Conservation (phyloP, 2,888 invertebrate species). For the Sesia apiformis region DNA sequence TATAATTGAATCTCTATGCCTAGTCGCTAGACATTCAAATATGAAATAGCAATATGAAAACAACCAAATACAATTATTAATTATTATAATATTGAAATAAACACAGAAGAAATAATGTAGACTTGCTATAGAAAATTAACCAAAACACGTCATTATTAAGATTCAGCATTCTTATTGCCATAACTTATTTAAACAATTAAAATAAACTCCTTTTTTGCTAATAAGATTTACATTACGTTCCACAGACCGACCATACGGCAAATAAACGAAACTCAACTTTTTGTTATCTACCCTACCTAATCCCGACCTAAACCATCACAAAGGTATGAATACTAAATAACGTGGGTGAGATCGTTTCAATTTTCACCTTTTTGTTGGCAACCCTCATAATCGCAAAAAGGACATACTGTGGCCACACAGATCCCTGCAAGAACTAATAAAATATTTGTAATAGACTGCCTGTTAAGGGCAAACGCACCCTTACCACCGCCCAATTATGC, state of each 20-base stretch:
- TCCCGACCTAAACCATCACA: neutral
- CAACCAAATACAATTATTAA: no score
- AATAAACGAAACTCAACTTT: slow-evolving; percentile 2
- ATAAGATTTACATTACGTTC: no score
- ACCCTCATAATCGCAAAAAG: slow-evolving; percentile 15
- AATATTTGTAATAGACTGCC: slow-evolving; percentile 31
- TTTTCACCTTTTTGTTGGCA: slow-evolving; percentile 23
- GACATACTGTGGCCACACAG: slow-evolving; percentile 18
- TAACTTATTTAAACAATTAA: no score
- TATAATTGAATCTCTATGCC: no score
- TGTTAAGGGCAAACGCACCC: slow-evolving; percentile 19
- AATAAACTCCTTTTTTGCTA: no score
- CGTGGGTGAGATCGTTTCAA: slow-evolving; percentile 10
- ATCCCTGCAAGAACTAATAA: slow-evolving; percentile 28
- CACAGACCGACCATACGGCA: neutral
- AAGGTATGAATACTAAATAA: slow-evolving; percentile 1
- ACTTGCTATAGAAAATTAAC: no score
- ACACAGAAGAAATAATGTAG: no score
- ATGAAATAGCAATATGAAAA: no score
- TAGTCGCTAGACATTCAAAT: no score
- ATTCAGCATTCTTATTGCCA: no score
- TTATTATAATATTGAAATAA: no score
- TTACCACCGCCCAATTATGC: slow-evolving; percentile 10
- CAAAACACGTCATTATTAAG: no score
- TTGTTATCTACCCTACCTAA: neutral